These are phyloP conservation scores for Heliconius nattereri DNA, from an alignment of 1,140 invertebrate genomes.

Conservation along the genomic window DNA sequence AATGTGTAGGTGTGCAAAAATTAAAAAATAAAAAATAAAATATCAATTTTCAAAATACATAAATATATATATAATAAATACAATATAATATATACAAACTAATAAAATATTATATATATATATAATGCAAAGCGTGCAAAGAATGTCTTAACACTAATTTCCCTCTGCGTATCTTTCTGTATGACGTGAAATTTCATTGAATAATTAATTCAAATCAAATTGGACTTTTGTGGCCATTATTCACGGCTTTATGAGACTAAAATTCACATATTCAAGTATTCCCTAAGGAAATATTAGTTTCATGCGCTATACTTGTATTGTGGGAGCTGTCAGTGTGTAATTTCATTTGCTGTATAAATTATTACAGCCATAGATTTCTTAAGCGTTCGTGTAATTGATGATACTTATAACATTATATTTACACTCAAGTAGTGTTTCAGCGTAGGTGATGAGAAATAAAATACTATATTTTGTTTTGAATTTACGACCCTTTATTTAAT, in stretches of 20 bases:
- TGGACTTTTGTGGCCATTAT: neutral
- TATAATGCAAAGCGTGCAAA: no score
- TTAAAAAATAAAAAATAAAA: no score
- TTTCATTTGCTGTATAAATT: conserved; percentile 9
- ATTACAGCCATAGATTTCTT: neutral
- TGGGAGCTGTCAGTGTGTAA: neutral
- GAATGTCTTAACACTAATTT: no score
- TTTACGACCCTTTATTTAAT: no score
- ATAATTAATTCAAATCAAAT: neutral
- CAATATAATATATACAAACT: no score
- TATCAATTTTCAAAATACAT: no score
- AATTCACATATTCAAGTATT: neutral
- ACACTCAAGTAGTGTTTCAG: neutral
- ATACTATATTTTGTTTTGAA: no score
- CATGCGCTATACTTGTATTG: neutral
- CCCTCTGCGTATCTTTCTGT: no score
- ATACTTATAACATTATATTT: neutral
- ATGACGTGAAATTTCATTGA: neutral
- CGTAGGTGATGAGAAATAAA: no score
- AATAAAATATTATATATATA: no score
- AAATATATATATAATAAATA: no score
- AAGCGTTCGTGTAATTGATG: neutral
- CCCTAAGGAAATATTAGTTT: conserved; percentile 1
- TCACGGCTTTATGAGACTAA: neutral
- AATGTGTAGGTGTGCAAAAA: no score